These are phyloP conservation scores for Tachystola acroxantha DNA, from an alignment of 2,888 invertebrate species.

Conservation along the genomic window DNA sequence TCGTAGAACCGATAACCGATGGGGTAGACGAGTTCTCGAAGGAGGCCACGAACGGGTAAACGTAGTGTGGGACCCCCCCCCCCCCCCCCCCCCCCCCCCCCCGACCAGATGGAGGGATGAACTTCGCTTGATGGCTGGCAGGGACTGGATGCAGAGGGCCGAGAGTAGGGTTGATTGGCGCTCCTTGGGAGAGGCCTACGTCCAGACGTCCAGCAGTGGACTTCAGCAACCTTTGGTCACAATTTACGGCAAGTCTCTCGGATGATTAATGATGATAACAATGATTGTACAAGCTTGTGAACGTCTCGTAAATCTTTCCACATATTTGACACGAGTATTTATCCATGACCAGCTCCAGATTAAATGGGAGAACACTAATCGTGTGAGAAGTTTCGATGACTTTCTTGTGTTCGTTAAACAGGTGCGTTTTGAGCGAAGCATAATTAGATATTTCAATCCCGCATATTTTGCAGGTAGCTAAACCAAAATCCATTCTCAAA, in stretches of 20 bases:
- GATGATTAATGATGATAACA: constrained; percentile 70
- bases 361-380: constrained; percentile 64
- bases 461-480: constrained; percentile 52
- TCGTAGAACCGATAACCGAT: too few relatives aligned
- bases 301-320: constrained; percentile 64
- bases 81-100: too few relatives aligned
- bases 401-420: constrained; percentile 46
- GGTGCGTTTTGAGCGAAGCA: constrained; percentile 45
- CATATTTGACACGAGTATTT: constrained; percentile 62
- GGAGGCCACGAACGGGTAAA: too few relatives aligned
- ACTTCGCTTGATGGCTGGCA: too few relatives aligned
- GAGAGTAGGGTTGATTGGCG: too few relatives aligned
- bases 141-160: too few relatives aligned
- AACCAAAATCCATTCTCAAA: constrained; percentile 61
- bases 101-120: too few relatives aligned
- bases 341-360: constrained; percentile 53
- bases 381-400: constrained; percentile 50
- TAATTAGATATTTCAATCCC: constrained; percentile 42
- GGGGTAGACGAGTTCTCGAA: too few relatives aligned
- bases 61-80: too few relatives aligned
- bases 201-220: constrained; percentile 58
- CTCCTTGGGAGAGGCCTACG: constrained; percentile 54
- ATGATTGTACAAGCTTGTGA: constrained; percentile 62
- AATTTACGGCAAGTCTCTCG: constrained; percentile 69
- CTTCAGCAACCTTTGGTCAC: constrained; percentile 64